Evolutionary conservation across 2,888 invertebrate genomes (phyloP), one percentile per base, ranked within the genome.

Genomic region (Platycnemis pennipes): DNA sequence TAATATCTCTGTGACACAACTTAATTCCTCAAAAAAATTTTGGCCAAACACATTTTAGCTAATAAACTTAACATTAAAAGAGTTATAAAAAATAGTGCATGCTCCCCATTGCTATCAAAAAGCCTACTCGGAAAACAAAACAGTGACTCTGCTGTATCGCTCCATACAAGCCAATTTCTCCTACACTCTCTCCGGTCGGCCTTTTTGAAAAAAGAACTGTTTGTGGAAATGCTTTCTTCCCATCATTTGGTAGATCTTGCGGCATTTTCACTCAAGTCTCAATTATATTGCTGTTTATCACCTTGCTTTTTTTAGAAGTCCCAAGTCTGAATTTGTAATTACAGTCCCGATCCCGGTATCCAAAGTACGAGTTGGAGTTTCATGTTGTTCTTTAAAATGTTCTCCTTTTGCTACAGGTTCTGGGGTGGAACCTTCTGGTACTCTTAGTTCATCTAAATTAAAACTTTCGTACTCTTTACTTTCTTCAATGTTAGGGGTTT

Each of bases 151-250:
- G 85, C 85, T 5, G 85, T 85, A 85, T 85, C 85, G 16, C 85
- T 85, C 85, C 85, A 85, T 85, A 13, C 85, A 85, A 85, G 85
- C 85, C 85, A 85, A 42, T 85, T 13, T 85, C 85, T 85, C 85
- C 85, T 85, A 85, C 85, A 85, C 85, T 85, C 16, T 85, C 85
- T 16, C 11, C n/a, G n/a, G 5, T 85, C 85, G 42, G 85, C 16
- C 85, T 85, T 85, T 42, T 85, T 85, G 85, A 85, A 85, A 85
- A 85, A 85, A 85, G 85, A 85, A 85, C 85, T 85, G 85, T 85
- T 85, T 85, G 31, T 31, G 42, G 85, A 42, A 85, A 85, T 85
- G 85, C 85, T 16, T 16, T 85, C 11, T 85, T 85, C 5, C 85
- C 85, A 85, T 85, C 85, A 85, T 85, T 85, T 85, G 85, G 85